phyloP scores from a whole-genome alignment of 2,888 invertebrate species.

The Anaspis maculata region DNA sequence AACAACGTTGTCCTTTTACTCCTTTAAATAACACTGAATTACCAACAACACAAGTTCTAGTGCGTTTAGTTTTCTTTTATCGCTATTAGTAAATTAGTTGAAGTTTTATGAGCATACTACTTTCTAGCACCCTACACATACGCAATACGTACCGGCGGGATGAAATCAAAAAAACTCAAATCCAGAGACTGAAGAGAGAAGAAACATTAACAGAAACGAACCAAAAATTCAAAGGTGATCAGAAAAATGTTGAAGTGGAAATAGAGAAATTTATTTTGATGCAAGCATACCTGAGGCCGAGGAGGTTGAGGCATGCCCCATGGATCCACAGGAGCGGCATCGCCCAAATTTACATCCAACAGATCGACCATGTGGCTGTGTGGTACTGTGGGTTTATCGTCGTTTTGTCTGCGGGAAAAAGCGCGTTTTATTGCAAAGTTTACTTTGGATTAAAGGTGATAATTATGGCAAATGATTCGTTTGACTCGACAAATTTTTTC shows the following conservation, averaged over 20 bases:
- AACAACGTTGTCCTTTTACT: too few species aligned
- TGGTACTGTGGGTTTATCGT: slow-evolving; percentile 20
- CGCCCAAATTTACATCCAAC: slow-evolving; percentile 68
- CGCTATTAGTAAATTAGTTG: too few species aligned
- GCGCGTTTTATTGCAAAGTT: too few species aligned
- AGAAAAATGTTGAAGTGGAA: not conserved
- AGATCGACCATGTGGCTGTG: slow-evolving; percentile 79
- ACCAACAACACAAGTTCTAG: too few species aligned
- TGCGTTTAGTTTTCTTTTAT: too few species aligned
- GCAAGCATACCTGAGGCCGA: slow-evolving; percentile 51
- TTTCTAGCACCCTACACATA: too few species aligned
- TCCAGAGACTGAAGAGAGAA: slow-evolving; percentile 26
- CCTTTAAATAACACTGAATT: too few species aligned
- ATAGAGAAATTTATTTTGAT: not conserved
- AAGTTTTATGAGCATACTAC: too few species aligned
- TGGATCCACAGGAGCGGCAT: slow-evolving; percentile 53
- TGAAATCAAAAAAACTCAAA: slow-evolving; percentile 25
- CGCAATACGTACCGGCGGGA: slow-evolving; percentile 23
- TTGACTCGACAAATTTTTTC: too few species aligned
- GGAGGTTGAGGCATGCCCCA: slow-evolving; percentile 61
- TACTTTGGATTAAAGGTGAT: too few species aligned
- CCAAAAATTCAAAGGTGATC: not conserved
- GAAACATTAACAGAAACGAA: not conserved
- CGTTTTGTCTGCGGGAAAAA: slow-evolving; percentile 31
- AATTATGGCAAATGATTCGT: too few species aligned